These are phyloP conservation scores for Ameiurus melas DNA, from an alignment of 2,113 vertebrate species.

Conservation along the genomic window DNA sequence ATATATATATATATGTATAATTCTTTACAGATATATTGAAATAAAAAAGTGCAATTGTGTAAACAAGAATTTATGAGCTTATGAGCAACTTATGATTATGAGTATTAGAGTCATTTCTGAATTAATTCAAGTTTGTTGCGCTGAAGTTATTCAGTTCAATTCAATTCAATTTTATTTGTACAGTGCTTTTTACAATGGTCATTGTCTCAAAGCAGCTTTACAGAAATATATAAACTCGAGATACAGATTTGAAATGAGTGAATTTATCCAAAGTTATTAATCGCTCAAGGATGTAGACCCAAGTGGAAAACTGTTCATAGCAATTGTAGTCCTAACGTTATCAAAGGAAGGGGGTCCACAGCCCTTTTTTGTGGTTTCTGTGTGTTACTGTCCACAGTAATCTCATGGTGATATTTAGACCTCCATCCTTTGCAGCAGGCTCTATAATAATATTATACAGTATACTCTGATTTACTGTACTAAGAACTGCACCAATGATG, in stretches of 20 bases:
- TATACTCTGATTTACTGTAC: neutral
- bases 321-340: neutral
- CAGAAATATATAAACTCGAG: too few relatives aligned
- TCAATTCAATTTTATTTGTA: too few relatives aligned
- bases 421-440: neutral
- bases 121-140: neutral
- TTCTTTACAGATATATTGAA: too few relatives aligned
- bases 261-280: too few relatives aligned
- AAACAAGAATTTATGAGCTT: neutral
- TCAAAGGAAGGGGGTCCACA: neutral
- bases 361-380: neutral
- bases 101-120: neutral
- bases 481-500: neutral
- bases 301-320: neutral
- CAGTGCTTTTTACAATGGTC: too few relatives aligned
- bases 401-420: neutral
- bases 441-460: neutral
- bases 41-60: neutral
- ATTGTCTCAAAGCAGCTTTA: too few relatives aligned
- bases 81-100: neutral
- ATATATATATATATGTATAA: too few relatives aligned
- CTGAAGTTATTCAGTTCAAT: neutral
- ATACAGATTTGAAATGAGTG: too few relatives aligned
- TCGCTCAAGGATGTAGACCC: neutral
- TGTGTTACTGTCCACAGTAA: neutral